Percentiles rank a stretch among this genome's conserved stretches.
phyloP scores from a whole-genome alignment of 2,797 vertebrate genomes.

The Aythya fuligula region DNA sequence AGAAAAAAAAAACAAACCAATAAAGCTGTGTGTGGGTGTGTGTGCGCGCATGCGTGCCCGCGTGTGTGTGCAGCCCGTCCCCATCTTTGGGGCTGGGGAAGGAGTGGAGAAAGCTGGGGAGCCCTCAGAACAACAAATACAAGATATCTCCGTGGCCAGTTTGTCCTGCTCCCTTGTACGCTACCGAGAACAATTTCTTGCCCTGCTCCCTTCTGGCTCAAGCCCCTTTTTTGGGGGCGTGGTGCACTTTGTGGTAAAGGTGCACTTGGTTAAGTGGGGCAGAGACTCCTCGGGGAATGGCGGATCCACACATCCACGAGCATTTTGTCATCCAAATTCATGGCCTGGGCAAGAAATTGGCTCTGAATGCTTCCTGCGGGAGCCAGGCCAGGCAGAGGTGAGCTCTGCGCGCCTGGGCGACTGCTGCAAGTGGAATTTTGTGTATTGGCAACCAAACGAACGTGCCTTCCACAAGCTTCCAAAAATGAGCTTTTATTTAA shows the following conservation, averaged over 20 bases:
- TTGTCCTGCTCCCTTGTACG: neutral
- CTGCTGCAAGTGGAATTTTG: rapidly evolving
- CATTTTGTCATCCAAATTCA: neutral
- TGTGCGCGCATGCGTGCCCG: neutral
- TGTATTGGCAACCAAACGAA: neutral
- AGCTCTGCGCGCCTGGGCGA: neutral
- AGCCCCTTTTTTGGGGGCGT: rapidly evolving
- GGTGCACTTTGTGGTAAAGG: neutral
- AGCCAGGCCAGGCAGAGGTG: neutral
- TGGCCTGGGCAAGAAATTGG: neutral
- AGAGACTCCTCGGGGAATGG: neutral
- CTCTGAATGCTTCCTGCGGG: neutral
- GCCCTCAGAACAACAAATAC: neutral
- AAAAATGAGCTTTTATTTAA: neutral
- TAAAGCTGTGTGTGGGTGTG: conserved; percentile 11
- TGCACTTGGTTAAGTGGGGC: rapidly evolving
- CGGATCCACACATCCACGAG: neutral
- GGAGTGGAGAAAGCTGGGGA: neutral
- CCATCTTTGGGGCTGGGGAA: neutral
- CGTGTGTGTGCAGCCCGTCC: neutral
- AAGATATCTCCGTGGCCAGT: rapidly evolving
- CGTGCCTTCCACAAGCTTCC: neutral
- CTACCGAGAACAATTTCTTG: neutral
- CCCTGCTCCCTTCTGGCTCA: neutral
- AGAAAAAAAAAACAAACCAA: neutral